Evolutionary conservation across 2,888 invertebrate species (phyloP).

Genomic region (Drosophila hamatofila): DNA sequence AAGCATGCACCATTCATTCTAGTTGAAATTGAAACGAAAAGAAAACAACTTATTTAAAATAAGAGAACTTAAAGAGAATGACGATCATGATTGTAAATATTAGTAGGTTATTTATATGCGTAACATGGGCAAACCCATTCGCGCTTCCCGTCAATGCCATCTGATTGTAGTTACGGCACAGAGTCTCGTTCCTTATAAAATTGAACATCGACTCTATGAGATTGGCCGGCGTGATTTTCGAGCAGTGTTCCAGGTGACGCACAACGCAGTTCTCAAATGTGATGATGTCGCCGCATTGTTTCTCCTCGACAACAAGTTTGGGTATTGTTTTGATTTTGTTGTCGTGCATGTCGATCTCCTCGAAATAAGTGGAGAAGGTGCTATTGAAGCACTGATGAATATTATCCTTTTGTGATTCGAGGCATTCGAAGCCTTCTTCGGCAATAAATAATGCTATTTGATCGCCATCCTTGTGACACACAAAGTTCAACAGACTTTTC

Average conservation of each 20-base stretch:
- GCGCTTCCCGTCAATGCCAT: constrained; percentile 39
- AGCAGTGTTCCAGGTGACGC: constrained; percentile 76
- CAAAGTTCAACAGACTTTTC: constrained; percentile 89
- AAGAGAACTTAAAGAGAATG: constrained; percentile 14
- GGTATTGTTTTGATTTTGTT: constrained; percentile 86
- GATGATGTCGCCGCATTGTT: constrained; percentile 83
- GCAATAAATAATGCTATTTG: constrained; percentile 93
- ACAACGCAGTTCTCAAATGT: constrained; percentile 81
- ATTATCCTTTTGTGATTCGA: constrained; percentile 87
- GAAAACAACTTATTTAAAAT: constrained; percentile 19
- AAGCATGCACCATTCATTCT: constrained; percentile 7
- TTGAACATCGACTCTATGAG: constrained; percentile 84
- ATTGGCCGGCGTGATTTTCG: constrained; percentile 83
- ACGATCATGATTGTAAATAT: constrained; percentile 20
- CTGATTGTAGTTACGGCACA: constrained; percentile 74
- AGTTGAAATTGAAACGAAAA: neutral
- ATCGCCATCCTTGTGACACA: constrained; percentile 93
- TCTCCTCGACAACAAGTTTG: constrained; percentile 87
- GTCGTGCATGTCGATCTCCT: constrained; percentile 84
- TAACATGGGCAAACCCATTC: neutral
- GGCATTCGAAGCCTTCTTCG: constrained; percentile 92
- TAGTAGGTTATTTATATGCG: constrained; percentile 13
- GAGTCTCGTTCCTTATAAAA: constrained; percentile 82
- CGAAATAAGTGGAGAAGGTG: constrained; percentile 86
- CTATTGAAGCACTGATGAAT: constrained; percentile 89